A percentile compares a stretch with the other conserved stretches of the same genome.
phyloP scores from a whole-genome alignment of 2,888 invertebrate genomes.

The Microctonus hyperodae region DNA sequence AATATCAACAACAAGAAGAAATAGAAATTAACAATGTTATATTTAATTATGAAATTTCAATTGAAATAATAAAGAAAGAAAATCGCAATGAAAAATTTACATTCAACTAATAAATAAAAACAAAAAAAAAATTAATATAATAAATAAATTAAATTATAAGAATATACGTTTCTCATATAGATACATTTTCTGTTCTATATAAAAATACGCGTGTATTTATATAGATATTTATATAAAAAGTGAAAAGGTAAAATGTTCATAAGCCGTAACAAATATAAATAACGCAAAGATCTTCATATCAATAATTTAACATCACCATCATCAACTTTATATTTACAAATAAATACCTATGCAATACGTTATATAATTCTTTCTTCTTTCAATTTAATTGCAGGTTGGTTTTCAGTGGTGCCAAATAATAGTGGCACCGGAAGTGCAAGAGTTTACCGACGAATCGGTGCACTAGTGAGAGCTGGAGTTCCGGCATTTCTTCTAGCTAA shows the following conservation, averaged over 20 bases:
- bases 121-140: neutral
- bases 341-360: too few relatives aligned
- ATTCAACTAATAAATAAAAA: neutral
- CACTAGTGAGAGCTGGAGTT: conserved; percentile 57
- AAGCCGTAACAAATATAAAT: conserved; percentile 14
- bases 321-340: conserved; percentile 18
- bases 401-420: conserved; percentile 58
- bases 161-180: conserved; percentile 28
- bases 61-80: neutral
- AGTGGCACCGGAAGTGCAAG: conserved; percentile 59
- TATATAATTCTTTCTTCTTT: too few relatives aligned
- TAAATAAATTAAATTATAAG: conserved; percentile 13
- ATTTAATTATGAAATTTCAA: neutral
- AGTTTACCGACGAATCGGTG: conserved; percentile 58
- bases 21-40: neutral
- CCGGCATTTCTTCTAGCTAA: conserved; percentile 58
- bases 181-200: conserved; percentile 35
- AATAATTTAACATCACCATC: neutral
- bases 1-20: neutral
- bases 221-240: conserved; percentile 28
- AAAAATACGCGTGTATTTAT: conserved; percentile 3
- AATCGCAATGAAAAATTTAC: neutral
- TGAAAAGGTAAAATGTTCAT: conserved; percentile 26
- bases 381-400: conserved; percentile 57
- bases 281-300: conserved; percentile 11